These are phyloP conservation scores for Chondrosia reniformis DNA, from an alignment of 37 sponge, comb jelly and placozoan genomes.

Conservation along the genomic window DNA sequence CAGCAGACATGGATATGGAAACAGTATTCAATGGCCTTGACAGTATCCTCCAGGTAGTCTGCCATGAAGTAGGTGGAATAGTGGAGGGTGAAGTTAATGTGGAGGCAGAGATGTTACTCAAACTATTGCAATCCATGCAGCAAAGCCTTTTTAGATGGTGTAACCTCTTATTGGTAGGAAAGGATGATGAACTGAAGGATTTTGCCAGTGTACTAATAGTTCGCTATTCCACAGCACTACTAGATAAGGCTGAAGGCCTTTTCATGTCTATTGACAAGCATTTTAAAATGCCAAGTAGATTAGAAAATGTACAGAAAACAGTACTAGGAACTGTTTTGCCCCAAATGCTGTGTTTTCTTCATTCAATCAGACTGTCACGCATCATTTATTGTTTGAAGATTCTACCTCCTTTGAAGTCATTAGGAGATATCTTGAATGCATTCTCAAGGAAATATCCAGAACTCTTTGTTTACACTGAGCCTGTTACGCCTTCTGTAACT, in stretches of 20 bases:
- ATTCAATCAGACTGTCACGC: neutral
- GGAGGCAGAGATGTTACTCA: neutral
- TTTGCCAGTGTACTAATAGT: neutral
- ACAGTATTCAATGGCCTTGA: slow-evolving; percentile 33
- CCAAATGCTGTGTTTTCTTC: slow-evolving; percentile 25
- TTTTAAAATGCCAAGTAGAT: neutral
- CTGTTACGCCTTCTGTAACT: no score
- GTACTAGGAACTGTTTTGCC: slow-evolving; percentile 15
- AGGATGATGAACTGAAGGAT: neutral
- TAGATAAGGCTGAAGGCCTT: slow-evolving; percentile 3
- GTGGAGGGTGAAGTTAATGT: neutral
- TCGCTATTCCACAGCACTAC: neutral
- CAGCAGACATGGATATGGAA: neutral
- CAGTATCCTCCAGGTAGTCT: slow-evolving; percentile 56
- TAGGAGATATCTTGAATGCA: neutral
- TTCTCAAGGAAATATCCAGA: neutral
- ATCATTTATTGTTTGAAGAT: slow-evolving; percentile 17
- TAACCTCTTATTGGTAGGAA: neutral
- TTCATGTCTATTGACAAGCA: neutral
- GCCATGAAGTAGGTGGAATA: neutral
- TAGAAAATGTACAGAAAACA: neutral
- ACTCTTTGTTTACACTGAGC: no score
- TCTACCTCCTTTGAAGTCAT: slow-evolving; percentile 19
- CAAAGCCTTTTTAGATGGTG: slow-evolving; percentile 6
- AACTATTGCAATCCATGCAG: slow-evolving; percentile 19